Evolutionary conservation across 2,113 vertebrate genomes (phyloP), one percentile per base, ranked within the genome.

Genomic region (Corvus hawaiiensis): DNA sequence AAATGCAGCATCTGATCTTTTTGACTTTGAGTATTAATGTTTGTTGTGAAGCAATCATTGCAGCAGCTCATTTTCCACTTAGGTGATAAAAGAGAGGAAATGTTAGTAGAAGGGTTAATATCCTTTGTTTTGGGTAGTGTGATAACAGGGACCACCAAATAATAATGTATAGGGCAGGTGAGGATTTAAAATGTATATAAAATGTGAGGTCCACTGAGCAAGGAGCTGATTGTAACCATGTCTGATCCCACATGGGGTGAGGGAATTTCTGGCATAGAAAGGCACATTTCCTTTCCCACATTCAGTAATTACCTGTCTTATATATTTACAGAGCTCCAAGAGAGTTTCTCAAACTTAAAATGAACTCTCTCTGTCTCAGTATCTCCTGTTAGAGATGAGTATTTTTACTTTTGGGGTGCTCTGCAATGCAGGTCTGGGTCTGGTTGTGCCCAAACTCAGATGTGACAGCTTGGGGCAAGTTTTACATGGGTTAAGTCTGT

Each of bases 181-280:
- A 32, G 54, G 22, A 32, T 80, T 87, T 55, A 8, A 37, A 55
- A 20, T 64, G 24, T 7, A 3, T 56, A 28, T 41, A 41, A 41
- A 41, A 41, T 16, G 3, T 32, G 62, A 74, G 27, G 18, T 49
- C 33, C 18, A 8, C 18, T 48, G 59, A 78, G 66, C 13, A 17
- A 21, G 54, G 35, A 46, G 5, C 21, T n/a, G 59, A 3, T 46
- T 11, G 10, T 52, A n/a, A 22, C n/a, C 4, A 0, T 3, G 11
- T 32, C 14, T 28, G n/a, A 51, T 59, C 55, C 46, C 24, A 3
- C 2, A 3, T 0, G 41, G 17, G 15, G 3, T 5, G 10, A 30
- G 10, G 30, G 30, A 74, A 20, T 39, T 30, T 20, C 22, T 59
- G 51, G 32, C 32, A 16, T 3, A 43, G 21, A 22, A 24, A 32